Conservation (phyloP, 2,113 vertebrate genomes). For the rat (Rattus norvegicus) region DNA sequence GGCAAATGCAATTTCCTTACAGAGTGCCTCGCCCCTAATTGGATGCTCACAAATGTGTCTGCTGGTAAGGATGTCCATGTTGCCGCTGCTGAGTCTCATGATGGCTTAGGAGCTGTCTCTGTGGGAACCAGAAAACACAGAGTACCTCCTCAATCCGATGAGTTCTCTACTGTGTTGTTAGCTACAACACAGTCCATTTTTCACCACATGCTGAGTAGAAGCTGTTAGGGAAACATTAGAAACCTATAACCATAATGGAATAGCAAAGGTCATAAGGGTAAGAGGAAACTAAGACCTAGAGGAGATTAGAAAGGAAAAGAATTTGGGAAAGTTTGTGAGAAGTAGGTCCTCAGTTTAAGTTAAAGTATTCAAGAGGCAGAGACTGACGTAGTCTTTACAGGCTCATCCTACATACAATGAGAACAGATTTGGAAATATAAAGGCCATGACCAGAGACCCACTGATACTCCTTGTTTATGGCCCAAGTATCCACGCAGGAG, state of each 20-base stretch:
- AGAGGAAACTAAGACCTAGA: background rate
- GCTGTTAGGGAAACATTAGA: constrained; percentile 62
- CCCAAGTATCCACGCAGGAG: rapidly evolving
- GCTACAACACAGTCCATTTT: constrained; percentile 44
- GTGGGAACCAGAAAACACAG: constrained; percentile 5
- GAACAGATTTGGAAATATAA: background rate
- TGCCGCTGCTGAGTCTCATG: constrained; percentile 13
- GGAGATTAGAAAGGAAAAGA: background rate
- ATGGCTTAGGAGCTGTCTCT: background rate
- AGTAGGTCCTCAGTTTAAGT: background rate
- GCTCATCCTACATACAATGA: background rate
- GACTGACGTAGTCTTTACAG: background rate
- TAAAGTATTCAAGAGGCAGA: background rate
- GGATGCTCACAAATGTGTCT: constrained; percentile 48
- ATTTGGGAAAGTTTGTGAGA: background rate
- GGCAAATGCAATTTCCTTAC: constrained; percentile 56
- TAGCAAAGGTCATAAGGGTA: constrained; percentile 55
- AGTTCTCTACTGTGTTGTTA: background rate
- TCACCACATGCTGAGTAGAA: constrained; percentile 34
- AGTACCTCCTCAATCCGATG: background rate
- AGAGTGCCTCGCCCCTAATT: constrained; percentile 55
- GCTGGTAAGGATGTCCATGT: constrained; percentile 51
- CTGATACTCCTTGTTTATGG: background rate
- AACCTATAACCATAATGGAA: constrained; percentile 56
- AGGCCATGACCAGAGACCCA: rapidly evolving